phyloP scores from a whole-genome alignment of 2,113 vertebrate species.

The Coturnix japonica region DNA sequence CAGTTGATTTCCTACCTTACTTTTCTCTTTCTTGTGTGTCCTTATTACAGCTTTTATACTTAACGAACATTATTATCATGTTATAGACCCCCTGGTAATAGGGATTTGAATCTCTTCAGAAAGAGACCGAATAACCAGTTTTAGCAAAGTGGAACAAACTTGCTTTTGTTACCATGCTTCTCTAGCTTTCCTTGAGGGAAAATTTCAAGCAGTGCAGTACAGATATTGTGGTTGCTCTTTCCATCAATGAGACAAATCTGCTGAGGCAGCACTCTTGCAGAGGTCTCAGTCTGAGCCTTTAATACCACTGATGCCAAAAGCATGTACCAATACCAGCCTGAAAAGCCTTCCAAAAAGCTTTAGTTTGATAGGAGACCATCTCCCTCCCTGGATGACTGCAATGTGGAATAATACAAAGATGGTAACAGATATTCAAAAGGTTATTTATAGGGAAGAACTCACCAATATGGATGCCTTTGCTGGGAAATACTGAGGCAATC shows the following conservation, averaged over 20 bases:
- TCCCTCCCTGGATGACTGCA: background rate
- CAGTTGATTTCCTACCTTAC: background rate
- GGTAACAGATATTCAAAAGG: too few relatives aligned
- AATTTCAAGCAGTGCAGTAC: background rate
- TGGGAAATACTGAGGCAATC: too few relatives aligned
- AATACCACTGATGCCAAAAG: background rate
- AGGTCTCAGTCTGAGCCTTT: background rate
- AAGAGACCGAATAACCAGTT: background rate
- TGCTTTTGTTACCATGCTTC: background rate
- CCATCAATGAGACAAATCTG: background rate
- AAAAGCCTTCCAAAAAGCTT: background rate
- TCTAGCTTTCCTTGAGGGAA: background rate
- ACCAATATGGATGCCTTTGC: too few relatives aligned
- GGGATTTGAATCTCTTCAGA: background rate
- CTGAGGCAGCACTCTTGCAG: background rate
- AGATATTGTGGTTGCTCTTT: background rate
- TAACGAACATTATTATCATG: background rate
- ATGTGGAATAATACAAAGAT: too few relatives aligned
- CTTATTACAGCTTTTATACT: background rate
- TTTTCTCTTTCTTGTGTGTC: background rate
- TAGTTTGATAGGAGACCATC: background rate
- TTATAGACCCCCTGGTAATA: background rate
- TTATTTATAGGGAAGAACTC: too few relatives aligned
- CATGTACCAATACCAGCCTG: too few relatives aligned
- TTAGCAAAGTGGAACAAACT: background rate